Base-by-base conservation (phyloP, 2,888 invertebrate species). In the Bimastos eiseni region DNA sequence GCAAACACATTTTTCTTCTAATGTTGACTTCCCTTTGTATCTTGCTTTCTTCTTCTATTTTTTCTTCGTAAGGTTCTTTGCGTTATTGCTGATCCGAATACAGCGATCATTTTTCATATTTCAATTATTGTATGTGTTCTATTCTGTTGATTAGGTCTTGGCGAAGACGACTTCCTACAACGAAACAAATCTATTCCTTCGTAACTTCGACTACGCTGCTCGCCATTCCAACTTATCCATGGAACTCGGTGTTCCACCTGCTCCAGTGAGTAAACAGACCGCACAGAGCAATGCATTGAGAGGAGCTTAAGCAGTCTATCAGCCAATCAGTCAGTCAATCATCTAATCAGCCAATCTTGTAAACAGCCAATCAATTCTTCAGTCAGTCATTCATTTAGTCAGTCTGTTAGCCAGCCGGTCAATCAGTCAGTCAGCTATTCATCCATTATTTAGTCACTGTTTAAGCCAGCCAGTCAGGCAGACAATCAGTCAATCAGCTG, bases 121-220 rank as follows among this genome's bases (percentile, higher is more conserved):
- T 70, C n/a, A 30, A 55, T 55, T 70, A 8, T 4, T n/a, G 13
- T 70, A 0, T 13, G 0, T 70, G 70, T 8, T 17, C 21, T 70
- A 8, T 70, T 70, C 30, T 70, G 70, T 70, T n/a, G 70, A 70
- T 70, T 30, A 86, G 86, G 86, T 86, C 36, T 91, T 91, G 70
- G 91, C 91, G 5, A 92, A 91, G 91, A 91, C 90, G 89, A 92
- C 91, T 3, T 83, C 89, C 24, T 90, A 90, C 41, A 88, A 90
- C 44, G 88, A 83, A 41, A 92, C 92, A 4, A 83, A 91, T 34
- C 83, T 90, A 55, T 91, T 91, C 89, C 83, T 91, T 89, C 90
- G 17, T n/a, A 55, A 90, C 55, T 92, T 92, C 90, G 37, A 90
- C 88, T 34, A 33, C 21, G 90, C 91, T 13, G 91, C 90, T 21